Evolutionary conservation across 30 jellyfish, hydroid and myxozoan genomes (phyloP), one percentile per base, ranked within the genome.

Genomic region (Nemopilema nomurai): DNA sequence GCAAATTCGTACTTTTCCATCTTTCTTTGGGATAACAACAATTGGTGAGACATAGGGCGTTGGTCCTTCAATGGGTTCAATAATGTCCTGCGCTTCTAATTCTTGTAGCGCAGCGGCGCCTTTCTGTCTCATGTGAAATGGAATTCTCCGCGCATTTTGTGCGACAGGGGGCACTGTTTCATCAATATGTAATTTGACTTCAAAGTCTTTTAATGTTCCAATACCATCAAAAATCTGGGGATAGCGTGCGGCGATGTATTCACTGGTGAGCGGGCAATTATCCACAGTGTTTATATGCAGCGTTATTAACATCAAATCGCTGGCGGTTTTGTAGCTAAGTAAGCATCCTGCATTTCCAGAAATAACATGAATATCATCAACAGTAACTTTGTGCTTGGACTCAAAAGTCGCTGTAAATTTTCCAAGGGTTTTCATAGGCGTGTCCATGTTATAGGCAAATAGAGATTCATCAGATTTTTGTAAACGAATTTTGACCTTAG

Each of bases 391-490:
- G 49, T 76, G 74, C 62, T 76, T 76, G 76, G 85, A 76, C 74
- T 76, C 85, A 25, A 76, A 25, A 76, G 85, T 76, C 75, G 85
- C 85, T 41, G 75, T 76, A 76, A 76, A 76, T 57, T 49, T 33
- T 50, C 85, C 85, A 20, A 76, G 74, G 85, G 85, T 76, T 76
- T 76, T 76, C 76, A 76, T 22, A 51, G 85, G 85, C 53, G 76
- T 76, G 49, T 76, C 53, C 23, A 28, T 24, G 49, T 76, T 76
- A 28, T 76, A 76, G 21, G 85, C 85, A 57, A 20, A 76, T 16
- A 33, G 29, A 19, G 51, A 49, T 1, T 75, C 85, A 16, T 20
- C 75, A 33, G 85, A 51, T 28, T 76, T 33, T 49, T 76, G 85
- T 57, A 76, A 49, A 76, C 75, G 85, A 76, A 76, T 76, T 49